phyloP scores from a whole-genome alignment of 2,113 vertebrate species.

The Cercopithecus mona region DNA sequence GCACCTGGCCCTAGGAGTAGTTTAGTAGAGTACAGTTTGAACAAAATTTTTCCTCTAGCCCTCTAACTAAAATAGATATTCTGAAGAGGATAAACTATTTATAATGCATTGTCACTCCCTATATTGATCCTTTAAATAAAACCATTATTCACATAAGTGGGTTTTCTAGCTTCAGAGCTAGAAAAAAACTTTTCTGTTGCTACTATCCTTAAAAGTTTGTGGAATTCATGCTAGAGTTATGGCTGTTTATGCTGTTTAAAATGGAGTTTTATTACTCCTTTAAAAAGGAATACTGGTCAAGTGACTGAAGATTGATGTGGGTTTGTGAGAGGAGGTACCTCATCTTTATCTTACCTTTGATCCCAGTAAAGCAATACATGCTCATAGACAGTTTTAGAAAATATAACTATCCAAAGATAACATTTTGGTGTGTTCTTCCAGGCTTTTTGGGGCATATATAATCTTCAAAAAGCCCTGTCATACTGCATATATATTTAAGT shows the following conservation, averaged over 20 bases:
- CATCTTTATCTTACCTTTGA: background rate
- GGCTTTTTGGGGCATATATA: background rate
- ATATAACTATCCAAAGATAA: background rate
- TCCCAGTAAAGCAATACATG: background rate
- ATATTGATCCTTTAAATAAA: background rate
- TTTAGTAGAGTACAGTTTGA: background rate
- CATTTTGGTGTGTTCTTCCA: background rate
- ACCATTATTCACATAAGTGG: background rate
- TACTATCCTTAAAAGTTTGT: background rate
- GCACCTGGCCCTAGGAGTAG: background rate
- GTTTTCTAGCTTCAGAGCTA: background rate
- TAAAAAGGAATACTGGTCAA: background rate
- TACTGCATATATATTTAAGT: background rate
- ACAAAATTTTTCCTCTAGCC: background rate
- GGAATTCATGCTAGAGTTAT: background rate
- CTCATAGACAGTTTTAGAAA: background rate
- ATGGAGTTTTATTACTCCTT: background rate
- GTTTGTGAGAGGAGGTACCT: background rate
- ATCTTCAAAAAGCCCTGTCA: background rate
- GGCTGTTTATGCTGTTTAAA: background rate
- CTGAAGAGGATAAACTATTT: background rate
- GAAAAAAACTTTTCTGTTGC: background rate
- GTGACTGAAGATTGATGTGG: background rate
- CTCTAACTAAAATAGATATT: background rate
- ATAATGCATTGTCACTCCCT: background rate